A percentile compares a stretch with the other conserved stretches of the same genome.
phyloP scores from a whole-genome alignment of 2,113 vertebrate genomes.

The Bubo scandiacus region DNA sequence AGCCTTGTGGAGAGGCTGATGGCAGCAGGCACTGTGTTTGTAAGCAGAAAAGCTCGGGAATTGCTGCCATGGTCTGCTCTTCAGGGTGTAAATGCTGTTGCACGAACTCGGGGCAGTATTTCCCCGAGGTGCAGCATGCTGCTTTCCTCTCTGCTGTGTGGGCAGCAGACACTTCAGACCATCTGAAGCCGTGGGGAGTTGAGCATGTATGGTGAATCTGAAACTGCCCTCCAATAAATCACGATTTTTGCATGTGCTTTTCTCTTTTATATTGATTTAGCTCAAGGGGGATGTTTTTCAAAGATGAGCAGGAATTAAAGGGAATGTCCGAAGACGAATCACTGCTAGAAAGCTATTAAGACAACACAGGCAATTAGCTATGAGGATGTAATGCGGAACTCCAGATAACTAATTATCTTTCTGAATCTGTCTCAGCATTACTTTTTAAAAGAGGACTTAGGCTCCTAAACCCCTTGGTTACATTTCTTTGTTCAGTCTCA shows the following conservation, averaged over 20 bases:
- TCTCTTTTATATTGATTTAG: not conserved
- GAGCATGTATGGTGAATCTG: not conserved
- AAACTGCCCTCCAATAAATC: not conserved
- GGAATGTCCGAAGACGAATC: not conserved
- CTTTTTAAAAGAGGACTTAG: not conserved
- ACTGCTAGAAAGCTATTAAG: not conserved
- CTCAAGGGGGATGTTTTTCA: not conserved
- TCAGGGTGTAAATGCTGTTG: not conserved
- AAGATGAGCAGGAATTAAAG: not conserved
- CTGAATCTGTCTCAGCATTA: not conserved
- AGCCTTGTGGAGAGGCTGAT: not conserved
- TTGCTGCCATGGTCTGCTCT: not conserved
- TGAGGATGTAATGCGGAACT: not conserved
- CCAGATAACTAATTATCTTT: not conserved
- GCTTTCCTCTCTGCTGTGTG: not conserved
- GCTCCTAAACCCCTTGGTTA: not conserved
- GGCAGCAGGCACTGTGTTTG: not conserved
- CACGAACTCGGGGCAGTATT: accelerated
- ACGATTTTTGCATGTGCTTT: not conserved
- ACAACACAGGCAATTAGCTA: not conserved
- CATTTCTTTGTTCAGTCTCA: not conserved
- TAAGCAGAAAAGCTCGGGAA: not conserved
- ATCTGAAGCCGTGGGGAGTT: accelerated
- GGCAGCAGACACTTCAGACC: not conserved
- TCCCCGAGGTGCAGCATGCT: not conserved